phyloP scores from a whole-genome alignment of 2,797 vertebrate species.

The Acropternis orthonyx region DNA sequence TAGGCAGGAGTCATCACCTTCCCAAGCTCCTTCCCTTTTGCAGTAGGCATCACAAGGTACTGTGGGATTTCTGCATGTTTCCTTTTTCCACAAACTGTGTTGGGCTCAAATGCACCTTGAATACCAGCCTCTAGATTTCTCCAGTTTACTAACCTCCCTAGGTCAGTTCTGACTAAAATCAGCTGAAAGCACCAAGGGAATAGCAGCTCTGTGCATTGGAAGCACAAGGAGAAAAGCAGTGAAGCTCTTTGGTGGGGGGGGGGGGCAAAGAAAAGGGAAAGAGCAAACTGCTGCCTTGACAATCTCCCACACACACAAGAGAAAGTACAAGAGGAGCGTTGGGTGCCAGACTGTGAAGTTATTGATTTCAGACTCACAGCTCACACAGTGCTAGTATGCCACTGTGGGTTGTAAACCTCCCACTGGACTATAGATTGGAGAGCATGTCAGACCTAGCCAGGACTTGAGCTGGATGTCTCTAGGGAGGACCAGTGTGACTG shows the following conservation, averaged over 20 bases:
- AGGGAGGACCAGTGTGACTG: not conserved
- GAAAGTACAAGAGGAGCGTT: not conserved
- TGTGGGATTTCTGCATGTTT: not conserved
- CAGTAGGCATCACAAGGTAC: not conserved
- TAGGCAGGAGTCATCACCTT: not conserved
- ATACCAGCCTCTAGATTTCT: not conserved
- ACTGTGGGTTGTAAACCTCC: not conserved
- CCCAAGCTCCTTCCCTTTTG: not conserved
- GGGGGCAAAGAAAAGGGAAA: not conserved
- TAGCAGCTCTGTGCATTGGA: not conserved
- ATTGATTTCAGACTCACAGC: not conserved
- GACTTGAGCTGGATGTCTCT: not conserved
- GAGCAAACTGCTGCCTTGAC: not conserved
- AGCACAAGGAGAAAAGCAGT: not conserved
- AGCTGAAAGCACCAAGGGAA: not conserved
- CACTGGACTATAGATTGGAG: not conserved
- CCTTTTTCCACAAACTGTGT: not conserved
- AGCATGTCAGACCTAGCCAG: not conserved
- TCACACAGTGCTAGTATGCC: not conserved
- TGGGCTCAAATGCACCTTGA: not conserved
- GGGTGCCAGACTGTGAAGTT: not conserved
- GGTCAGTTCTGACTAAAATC: not conserved
- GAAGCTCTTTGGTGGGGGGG: not conserved
- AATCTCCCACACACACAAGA: rapidly evolving
- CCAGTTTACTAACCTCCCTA: not conserved